These are phyloP conservation scores for Sus scrofa DNA, from an alignment of 2,113 vertebrate genomes.

Conservation along the genomic window DNA sequence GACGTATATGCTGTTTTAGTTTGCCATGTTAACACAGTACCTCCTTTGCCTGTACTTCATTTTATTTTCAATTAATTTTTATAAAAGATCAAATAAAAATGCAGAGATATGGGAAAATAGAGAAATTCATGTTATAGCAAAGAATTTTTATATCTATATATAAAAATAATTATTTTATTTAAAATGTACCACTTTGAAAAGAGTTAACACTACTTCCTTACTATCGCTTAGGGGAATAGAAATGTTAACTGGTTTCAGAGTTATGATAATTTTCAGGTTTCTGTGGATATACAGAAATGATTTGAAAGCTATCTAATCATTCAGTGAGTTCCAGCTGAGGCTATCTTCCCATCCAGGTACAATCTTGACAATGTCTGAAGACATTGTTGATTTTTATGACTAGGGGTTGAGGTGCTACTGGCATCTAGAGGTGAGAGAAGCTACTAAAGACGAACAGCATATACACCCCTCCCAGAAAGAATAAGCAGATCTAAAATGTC, in stretches of 20 bases:
- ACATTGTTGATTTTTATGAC: not conserved
- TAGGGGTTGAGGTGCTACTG: fast-evolving
- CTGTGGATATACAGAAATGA: not conserved
- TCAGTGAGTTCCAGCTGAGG: not conserved
- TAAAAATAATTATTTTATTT: not conserved
- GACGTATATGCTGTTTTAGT: not conserved
- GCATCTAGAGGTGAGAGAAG: not conserved
- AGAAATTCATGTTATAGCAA: not conserved
- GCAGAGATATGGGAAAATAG: not conserved
- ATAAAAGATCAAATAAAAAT: slow-evolving; percentile 45
- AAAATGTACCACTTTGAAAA: not conserved
- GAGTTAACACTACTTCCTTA: not conserved
- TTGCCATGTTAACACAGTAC: not conserved
- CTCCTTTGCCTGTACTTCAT: not conserved
- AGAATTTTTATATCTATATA: not conserved
- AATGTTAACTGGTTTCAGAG: not conserved
- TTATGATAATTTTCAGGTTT: not conserved
- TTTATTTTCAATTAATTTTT: not conserved
- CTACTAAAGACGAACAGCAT: not conserved
- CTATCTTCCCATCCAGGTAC: no score
- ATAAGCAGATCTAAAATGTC: not conserved
- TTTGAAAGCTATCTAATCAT: not conserved
- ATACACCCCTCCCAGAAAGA: fast-evolving
- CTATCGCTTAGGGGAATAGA: not conserved
- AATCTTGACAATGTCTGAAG: not conserved